Base-by-base conservation (phyloP, 2,888 invertebrate species). In the Dioctria linearis region DNA sequence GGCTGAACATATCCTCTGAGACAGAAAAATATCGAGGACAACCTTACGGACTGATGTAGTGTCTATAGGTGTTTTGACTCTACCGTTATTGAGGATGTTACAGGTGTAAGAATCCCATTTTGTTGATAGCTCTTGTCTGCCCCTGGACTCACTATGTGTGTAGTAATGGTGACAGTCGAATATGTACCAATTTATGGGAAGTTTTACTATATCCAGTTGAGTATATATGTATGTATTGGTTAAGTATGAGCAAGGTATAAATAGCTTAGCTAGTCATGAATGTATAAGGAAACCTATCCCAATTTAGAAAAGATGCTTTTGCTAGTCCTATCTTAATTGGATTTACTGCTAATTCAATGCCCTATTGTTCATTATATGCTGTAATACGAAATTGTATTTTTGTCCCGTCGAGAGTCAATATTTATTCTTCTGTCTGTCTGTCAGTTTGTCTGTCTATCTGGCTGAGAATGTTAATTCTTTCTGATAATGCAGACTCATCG, bases 341-440 rank as follows among this genome's bases (percentile, higher is more conserved):
- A 79, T 79, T 79, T 59, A 46, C 11, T 42, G 66, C 79, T 79
- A 79, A 79, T 79, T 79, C 79, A 59, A 79, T 79, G 69, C 49
- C 69, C 71, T 69, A 63, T 76, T 61, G 76, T 76, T 63, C 46
- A 63, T 40, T 63, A 43, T 46, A 76, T 11, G n/a, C 25, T n/a
- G 43, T 25, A 4, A 8, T 25, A 59, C n/a, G 51, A 67, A 37
- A n/a, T 37, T 75, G 42, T 59, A 57, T 25, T 59, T 5, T 39
- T 37, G 54, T 65, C 67, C 63, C 37, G 46, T 54, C 13, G 79
- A n/a, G 25, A 43, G 66, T 66, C 79, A 79, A 66, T 78, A 79
- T 67, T 67, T 67, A 39, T 54, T 65, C 65, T n/a, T 46, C 63
- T 37, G 76, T 76, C 76, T 76, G 61, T 43, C 25, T 25, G 25